phyloP scores from a whole-genome alignment of 2,797 vertebrate species.

The Trachurus trachurus region DNA sequence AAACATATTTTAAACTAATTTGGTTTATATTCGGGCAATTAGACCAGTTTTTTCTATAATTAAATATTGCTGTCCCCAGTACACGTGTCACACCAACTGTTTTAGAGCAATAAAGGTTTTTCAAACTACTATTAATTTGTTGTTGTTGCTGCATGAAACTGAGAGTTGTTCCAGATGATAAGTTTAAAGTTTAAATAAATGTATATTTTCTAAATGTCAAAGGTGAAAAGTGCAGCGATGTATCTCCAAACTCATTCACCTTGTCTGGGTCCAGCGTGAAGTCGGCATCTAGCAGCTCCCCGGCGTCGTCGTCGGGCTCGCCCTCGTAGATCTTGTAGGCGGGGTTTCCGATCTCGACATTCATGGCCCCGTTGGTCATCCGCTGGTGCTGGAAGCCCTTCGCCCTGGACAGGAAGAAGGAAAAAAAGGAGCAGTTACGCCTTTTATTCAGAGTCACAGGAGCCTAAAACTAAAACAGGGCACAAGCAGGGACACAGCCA shows the following conservation, averaged over 20 bases:
- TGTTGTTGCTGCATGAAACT: no score
- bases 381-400: constrained; percentile 98
- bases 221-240: no score
- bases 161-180: no score
- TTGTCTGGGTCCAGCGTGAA: constrained; percentile 96
- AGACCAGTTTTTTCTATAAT: no score
- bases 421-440: constrained; percentile 15
- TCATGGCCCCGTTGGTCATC: constrained; percentile 97
- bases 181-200: no score
- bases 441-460: not conserved
- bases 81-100: no score
- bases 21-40: no score
- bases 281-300: constrained; percentile 92
- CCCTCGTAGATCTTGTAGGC: constrained; percentile 99
- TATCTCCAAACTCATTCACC: constrained; percentile 75
- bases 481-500: constrained; percentile 70
- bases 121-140: no score
- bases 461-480: constrained; percentile 37
- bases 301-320: constrained; percentile 92
- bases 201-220: no score
- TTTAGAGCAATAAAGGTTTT: no score
- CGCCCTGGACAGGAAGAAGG: constrained; percentile 81
- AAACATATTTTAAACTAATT: no score
- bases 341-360: constrained; percentile 98
- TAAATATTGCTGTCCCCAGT: no score